phyloP scores from a whole-genome alignment of 2,113 vertebrate genomes.

The Psephotus haematonotus region DNA sequence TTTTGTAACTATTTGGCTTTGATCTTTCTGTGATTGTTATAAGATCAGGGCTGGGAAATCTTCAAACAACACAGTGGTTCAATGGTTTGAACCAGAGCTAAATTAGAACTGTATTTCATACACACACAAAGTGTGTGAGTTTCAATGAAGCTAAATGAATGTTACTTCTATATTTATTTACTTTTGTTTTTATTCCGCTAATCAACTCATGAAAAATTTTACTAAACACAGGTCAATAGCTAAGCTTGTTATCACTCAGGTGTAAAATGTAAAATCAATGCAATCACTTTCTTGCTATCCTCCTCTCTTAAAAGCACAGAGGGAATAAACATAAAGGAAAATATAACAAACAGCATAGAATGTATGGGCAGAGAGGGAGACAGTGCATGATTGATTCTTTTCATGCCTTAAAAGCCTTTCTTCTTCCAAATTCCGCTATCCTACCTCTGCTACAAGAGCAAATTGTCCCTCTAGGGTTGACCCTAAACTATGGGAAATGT shows the following conservation, averaged over 20 bases:
- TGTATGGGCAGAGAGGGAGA: accelerated
- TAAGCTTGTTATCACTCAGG: not conserved
- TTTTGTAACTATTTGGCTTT: not conserved
- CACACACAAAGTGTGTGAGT: not conserved
- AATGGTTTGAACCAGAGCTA: not conserved
- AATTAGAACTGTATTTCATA: conserved; percentile 7
- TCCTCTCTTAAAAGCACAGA: not conserved
- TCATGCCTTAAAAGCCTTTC: not conserved
- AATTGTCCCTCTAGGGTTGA: not conserved
- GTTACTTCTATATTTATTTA: not conserved
- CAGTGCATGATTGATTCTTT: not conserved
- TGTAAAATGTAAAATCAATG: not conserved
- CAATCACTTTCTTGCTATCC: not conserved
- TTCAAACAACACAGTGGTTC: not conserved
- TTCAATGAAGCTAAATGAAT: not conserved
- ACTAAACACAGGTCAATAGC: not conserved
- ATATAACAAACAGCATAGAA: not conserved
- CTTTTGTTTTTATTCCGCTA: not conserved
- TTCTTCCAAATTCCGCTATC: not conserved
- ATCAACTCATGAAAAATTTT: not conserved
- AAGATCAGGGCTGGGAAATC: not conserved
- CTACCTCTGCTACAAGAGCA: not conserved
- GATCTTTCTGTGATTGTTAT: conserved; percentile 24
- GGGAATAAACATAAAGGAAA: not conserved
- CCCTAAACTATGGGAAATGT: not conserved